These are phyloP conservation scores for Uropsilus gracilis DNA, from an alignment of 2,113 vertebrate species.

Conservation along the genomic window DNA sequence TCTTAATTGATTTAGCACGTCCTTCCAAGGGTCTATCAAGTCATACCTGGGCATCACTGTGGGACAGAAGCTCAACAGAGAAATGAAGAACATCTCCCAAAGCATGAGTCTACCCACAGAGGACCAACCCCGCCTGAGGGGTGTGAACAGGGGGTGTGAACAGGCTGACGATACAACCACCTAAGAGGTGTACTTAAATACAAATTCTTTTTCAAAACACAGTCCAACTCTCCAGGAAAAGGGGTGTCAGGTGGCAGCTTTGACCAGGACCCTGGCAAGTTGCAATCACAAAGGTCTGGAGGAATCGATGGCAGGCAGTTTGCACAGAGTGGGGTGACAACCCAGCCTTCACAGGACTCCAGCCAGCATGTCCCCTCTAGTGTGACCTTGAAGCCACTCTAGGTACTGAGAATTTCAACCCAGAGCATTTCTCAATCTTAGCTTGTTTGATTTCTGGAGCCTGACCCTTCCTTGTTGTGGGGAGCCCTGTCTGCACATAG, in stretches of 20 bases:
- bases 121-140: neutral
- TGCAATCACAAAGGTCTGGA: neutral
- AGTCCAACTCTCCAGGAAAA: neutral
- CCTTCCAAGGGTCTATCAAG: no score
- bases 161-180: neutral
- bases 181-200: neutral
- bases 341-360: neutral
- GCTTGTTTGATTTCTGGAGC: neutral
- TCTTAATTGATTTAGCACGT: neutral
- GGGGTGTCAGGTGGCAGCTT: neutral
- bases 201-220: neutral
- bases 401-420: neutral
- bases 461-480: neutral
- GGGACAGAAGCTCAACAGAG: neutral
- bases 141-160: fast-evolving
- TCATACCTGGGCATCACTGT: neutral
- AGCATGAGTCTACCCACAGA: fast-evolving
- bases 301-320: neutral
- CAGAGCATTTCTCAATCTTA: neutral
- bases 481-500: no score
- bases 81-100: neutral
- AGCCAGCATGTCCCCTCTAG: neutral
- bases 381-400: neutral
- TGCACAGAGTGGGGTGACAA: neutral
- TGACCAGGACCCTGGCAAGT: neutral